Base-by-base conservation (phyloP, 2,113 vertebrate genomes). In the Cyanoderma ruficeps region DNA sequence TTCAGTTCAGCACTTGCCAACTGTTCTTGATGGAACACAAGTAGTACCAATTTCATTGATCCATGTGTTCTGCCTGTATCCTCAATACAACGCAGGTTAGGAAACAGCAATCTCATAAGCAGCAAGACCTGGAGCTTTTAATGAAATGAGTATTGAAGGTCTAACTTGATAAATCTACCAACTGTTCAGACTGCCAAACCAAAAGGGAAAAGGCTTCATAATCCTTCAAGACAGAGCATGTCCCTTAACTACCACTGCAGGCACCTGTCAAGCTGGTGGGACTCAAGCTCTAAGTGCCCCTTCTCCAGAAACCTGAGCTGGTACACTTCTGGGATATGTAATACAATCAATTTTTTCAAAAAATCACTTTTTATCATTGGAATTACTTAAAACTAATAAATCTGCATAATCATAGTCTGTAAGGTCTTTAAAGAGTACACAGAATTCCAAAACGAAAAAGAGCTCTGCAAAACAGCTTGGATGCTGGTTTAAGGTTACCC, bases 1-100 rank as follows among this genome's bases (percentile, higher is more conserved):
- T 78, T 75, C 56, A 56, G 22, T 57, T 93, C 42, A 83, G 71
- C 55, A 47, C 39, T 77, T 83, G 53, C 61, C 55, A 87, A 9
- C 24, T 23, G 2, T 16, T 76, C n/a, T 61, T 69, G 41, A 61
- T 1, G 35, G 42, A 87, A 67, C 42, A 61, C 19, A n/a, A n/a
- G 22, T 1, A 46, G 53, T 15, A 53, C 12, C 11, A 3, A 0
- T 56, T 72, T 52, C 33, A 83, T 50, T 0, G 0, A 30, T 49
- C 31, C 13, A 4, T 9, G 15, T 30, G 42, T 65, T 61, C 35
- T 31, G 61, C 49, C 39, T 39, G 9, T 37, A 71, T n/a, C 31
- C 53, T 79, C 41, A 59, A 23, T 9, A 13, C 11, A 74, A 33
- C 30, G 64, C 39, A 69, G 24, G 19, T 30, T 20, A 57, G 41